These are phyloP conservation scores for Phaethornis superciliosus DNA, from an alignment of 2,113 vertebrate species.

Conservation along the genomic window DNA sequence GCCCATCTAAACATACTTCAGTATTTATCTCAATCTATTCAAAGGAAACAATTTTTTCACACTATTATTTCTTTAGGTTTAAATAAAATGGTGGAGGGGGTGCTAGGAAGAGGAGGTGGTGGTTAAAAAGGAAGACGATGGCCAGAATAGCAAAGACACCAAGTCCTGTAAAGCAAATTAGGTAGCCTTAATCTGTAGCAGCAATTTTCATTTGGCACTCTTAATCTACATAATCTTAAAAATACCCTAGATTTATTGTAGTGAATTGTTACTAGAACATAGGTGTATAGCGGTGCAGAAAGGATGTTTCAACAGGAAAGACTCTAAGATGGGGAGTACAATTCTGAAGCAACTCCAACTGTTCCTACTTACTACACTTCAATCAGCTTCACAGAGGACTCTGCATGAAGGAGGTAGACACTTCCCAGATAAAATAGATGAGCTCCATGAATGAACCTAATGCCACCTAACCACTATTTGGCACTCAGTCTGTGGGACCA, in stretches of 20 bases:
- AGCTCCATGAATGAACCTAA: neutral
- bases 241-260: neutral
- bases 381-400: neutral
- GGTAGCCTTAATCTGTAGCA: neutral
- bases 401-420: neutral
- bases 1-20: neutral
- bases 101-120: accelerated
- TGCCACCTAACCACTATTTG: neutral
- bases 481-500: neutral
- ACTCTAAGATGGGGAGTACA: neutral
- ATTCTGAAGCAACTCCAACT: neutral
- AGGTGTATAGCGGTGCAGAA: neutral
- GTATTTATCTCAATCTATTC: neutral
- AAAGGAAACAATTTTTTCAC: neutral
- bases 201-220: neutral
- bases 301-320: neutral
- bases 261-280: neutral
- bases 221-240: neutral
- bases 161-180: neutral
- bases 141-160: neutral
- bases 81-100: neutral
- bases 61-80: neutral
- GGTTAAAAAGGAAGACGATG: neutral
- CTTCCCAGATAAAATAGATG: neutral
- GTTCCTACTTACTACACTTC: neutral